Conservation (phyloP, 2,888 invertebrate genomes). For the Macaria liturata region DNA sequence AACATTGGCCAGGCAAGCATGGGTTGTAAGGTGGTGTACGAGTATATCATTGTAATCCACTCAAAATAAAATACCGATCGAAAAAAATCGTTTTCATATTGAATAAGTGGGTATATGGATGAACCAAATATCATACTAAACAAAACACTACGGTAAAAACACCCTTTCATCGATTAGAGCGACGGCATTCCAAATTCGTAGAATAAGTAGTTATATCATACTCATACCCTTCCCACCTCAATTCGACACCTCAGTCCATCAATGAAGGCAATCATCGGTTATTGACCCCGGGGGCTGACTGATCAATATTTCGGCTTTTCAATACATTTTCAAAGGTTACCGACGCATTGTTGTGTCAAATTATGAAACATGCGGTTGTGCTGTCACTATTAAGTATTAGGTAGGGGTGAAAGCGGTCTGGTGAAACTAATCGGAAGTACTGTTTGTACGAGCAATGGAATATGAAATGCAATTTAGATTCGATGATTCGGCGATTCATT, state of each 20-base stretch:
- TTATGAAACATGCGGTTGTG: conserved; percentile 23
- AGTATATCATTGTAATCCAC: too few relatives aligned
- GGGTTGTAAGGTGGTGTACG: too few relatives aligned
- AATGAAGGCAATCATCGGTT: conserved; percentile 65
- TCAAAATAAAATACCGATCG: too few relatives aligned
- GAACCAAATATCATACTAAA: too few relatives aligned
- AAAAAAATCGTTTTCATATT: too few relatives aligned
- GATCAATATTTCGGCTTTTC: conserved; percentile 70
- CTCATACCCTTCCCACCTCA: conserved; percentile 1
- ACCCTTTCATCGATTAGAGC: too few relatives aligned
- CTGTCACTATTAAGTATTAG: conserved; percentile 16
- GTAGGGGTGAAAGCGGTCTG: conserved; percentile 4
- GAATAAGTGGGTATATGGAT: too few relatives aligned
- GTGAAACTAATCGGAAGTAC: background rate
- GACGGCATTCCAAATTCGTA: background rate
- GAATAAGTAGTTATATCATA: conserved; percentile 1
- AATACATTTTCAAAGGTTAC: conserved; percentile 56
- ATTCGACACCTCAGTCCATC: conserved; percentile 41
- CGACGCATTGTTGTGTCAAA: conserved; percentile 41
- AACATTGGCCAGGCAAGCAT: too few relatives aligned
- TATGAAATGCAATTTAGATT: too few relatives aligned
- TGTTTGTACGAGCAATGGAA: too few relatives aligned
- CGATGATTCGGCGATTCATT: too few relatives aligned
- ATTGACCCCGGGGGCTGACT: conserved; percentile 47
- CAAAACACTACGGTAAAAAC: too few relatives aligned